A percentile compares a stretch with the other conserved stretches of the same genome.
Conservation (phyloP, 30 jellyfish, hydroid and myxozoan genomes). For the Hydractinia symbiolongicarpus region DNA sequence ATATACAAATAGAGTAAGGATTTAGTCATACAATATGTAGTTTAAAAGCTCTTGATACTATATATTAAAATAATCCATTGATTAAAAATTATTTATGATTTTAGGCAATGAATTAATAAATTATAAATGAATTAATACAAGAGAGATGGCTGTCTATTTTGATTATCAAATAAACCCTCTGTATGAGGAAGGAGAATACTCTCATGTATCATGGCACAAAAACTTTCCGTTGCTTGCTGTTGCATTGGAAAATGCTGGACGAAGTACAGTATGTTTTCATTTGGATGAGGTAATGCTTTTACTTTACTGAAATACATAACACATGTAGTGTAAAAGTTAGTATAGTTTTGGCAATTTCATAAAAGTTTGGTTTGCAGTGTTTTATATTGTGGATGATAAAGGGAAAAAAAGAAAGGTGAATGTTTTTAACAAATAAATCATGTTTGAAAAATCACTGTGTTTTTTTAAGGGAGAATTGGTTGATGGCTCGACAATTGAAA, state of each 20-base stretch:
- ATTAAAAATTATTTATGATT: too few relatives aligned
- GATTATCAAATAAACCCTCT: conserved; percentile 73
- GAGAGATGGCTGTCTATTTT: conserved; percentile 87
- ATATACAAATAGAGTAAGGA: too few relatives aligned
- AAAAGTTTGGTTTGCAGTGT: neutral
- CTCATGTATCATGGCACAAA: conserved; percentile 68
- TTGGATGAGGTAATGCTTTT: conserved; percentile 79
- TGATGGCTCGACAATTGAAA: conserved; percentile 68
- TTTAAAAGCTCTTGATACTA: too few relatives aligned
- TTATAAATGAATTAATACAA: neutral
- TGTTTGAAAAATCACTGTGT: neutral
- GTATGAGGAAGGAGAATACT: conserved; percentile 35
- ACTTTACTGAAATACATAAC: neutral
- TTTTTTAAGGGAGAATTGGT: conserved; percentile 71
- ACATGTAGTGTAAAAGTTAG: neutral
- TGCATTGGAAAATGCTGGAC: conserved; percentile 64
- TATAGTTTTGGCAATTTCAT: neutral
- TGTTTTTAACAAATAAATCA: neutral
- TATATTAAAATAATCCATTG: too few relatives aligned
- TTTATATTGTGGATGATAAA: neutral
- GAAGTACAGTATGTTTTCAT: conserved; percentile 61
- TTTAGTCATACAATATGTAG: too few relatives aligned
- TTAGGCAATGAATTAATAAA: too few relatives aligned
- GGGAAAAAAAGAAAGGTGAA: neutral
- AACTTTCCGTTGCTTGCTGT: conserved; percentile 81